phyloP scores from a whole-genome alignment of 2,113 vertebrate species.

The Myotis davidii region DNA sequence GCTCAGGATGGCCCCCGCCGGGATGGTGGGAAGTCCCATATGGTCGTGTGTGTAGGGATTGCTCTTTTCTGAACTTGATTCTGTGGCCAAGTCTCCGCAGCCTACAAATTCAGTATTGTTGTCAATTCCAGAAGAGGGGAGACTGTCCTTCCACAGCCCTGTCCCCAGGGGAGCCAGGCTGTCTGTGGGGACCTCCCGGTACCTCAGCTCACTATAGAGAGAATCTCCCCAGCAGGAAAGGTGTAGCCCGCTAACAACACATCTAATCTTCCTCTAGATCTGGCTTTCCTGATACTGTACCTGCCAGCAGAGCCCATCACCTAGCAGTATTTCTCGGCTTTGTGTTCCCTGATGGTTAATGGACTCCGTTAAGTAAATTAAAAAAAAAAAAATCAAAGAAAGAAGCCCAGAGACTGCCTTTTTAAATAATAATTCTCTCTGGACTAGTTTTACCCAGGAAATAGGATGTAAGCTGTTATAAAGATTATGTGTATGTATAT shows the following conservation, averaged over 20 bases:
- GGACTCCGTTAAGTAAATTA: not conserved
- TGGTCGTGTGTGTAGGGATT: not conserved
- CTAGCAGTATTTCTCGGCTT: not conserved
- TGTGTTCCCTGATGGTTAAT: not conserved
- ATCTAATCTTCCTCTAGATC: not conserved
- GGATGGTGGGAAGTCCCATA: not conserved
- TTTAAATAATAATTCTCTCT: conserved; percentile 9
- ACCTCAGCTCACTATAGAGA: not conserved
- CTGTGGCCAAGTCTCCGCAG: not conserved
- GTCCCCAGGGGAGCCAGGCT: not conserved
- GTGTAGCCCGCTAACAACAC: not conserved
- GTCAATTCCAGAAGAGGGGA: not conserved
- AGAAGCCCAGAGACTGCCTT: not conserved
- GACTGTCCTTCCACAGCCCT: not conserved
- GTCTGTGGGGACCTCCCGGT: not conserved
- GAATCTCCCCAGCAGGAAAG: not conserved
- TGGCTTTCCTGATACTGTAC: not conserved
- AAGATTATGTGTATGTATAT: not conserved
- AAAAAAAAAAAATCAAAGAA: not conserved
- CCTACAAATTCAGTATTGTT: not conserved
- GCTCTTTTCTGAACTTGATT: not conserved
- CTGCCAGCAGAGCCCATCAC: not conserved
- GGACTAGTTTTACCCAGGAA: not conserved
- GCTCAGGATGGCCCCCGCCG: not conserved
- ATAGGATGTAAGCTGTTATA: not conserved